These are phyloP conservation scores for Saimiri boliviensis DNA, from an alignment of 2,113 vertebrate species.

Conservation along the genomic window DNA sequence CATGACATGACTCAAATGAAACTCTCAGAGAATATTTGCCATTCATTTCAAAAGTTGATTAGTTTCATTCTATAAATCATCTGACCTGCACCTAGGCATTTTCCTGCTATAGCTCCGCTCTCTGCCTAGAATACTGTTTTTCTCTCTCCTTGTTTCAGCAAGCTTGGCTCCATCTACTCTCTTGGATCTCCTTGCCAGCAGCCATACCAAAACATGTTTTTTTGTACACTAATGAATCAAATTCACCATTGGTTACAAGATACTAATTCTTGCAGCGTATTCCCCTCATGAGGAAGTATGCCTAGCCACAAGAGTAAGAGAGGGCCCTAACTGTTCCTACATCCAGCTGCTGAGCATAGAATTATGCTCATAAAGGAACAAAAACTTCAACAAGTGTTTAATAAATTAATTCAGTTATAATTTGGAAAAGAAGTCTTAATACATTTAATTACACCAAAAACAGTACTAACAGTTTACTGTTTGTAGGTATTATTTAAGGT, in stretches of 20 bases:
- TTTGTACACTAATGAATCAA: neutral
- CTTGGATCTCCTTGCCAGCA: neutral
- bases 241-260: neutral
- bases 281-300: neutral
- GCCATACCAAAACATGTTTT: neutral
- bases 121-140: neutral
- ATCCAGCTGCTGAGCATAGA: neutral
- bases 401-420: conserved; percentile 16
- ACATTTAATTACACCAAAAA: neutral
- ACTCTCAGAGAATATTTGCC: neutral
- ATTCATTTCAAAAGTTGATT: neutral
- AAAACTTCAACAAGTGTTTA: neutral
- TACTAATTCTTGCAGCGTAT: neutral
- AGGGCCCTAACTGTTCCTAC: neutral
- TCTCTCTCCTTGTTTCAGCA: neutral
- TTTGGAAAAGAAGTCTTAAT: neutral
- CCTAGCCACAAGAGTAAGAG: neutral
- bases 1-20: neutral
- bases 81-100: neutral
- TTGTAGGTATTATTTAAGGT: too few species aligned
- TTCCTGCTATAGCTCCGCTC: neutral
- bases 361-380: too few species aligned
- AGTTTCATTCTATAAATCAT: neutral
- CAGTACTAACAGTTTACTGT: too few species aligned
- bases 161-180: neutral